Evolutionary conservation across 2,797 vertebrate genomes (phyloP).

Genomic region (Botia kubotai): DNA sequence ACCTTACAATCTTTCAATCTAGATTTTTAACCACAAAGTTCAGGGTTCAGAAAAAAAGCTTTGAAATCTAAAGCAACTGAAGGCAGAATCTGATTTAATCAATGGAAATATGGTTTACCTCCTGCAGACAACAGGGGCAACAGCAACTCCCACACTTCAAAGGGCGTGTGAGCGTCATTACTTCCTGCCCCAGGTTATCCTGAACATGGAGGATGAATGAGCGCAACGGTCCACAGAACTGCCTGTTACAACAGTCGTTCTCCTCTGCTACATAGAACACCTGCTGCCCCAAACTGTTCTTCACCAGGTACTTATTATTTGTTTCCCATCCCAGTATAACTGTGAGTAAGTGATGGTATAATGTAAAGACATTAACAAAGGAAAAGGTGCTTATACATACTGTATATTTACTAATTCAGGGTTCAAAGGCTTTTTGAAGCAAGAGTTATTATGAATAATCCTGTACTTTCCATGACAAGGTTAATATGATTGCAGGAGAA

Average conservation of each 20-base stretch:
- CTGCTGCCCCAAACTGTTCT: slow-evolving; percentile 80
- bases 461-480: no score
- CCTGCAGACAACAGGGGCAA: slow-evolving; percentile 84
- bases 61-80: background rate
- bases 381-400: background rate
- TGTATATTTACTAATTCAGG: background rate
- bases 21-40: background rate
- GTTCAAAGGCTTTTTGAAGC: background rate
- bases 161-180: slow-evolving; percentile 75
- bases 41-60: background rate
- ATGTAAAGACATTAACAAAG: background rate
- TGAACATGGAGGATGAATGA: slow-evolving; percentile 78
- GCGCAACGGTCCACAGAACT: slow-evolving; percentile 75
- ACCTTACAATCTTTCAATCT: background rate
- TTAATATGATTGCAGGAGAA: no score
- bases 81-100: background rate
- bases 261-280: slow-evolving; percentile 83
- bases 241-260: slow-evolving; percentile 74
- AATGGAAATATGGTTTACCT: slow-evolving; percentile 68
- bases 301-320: slow-evolving; percentile 81
- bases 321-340: slow-evolving; percentile 79
- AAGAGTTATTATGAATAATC: no score
- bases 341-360: slow-evolving; percentile 38
- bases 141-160: slow-evolving; percentile 75
- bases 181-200: slow-evolving; percentile 79